Base-by-base conservation (phyloP, 2,888 invertebrate species). In the Graphium colonna region DNA sequence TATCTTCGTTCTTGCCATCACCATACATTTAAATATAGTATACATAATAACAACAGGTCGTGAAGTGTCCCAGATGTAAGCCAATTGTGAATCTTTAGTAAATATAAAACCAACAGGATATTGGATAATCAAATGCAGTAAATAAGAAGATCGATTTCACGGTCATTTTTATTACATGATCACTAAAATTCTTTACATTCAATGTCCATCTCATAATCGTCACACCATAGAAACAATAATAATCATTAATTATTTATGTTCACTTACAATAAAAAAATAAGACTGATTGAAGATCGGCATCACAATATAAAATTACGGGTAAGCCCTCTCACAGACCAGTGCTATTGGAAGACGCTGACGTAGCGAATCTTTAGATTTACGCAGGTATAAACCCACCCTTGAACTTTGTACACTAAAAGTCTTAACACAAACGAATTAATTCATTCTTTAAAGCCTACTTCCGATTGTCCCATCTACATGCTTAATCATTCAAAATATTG, bases 141-240 rank as follows among this genome's bases (percentile, higher is more conserved):
- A 75, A 67, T 68, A 65, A 68, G 56, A 66, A 63, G 51, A 60
- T 54, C 42, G 51, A 33, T 61, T 69, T 71, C 68, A 75, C 71
- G 66, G 76, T 81, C 77, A 82, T 77, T 77, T 87, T 89, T 89
- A 88, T 86, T 88, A 75, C 73, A 79, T 79, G 75, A 79, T 82
- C 77, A 71, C 79, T 82, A 85, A 76, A 63, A 73, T 74, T 78
- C 78, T 73, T 75, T 82, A 88, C 87, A 85, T 71, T 84, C 86
- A 81, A 82, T 71, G 74, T 79, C 82, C 81, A 69, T 79, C 79
- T 76, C 74, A 68, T 69, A 75, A 75, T 77, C 75, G 75, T 82
- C 84, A 84, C 79, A 76, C 81, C 84, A 79, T 79, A 79, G 68
- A 80, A 82, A 82, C 71, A 73, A 71, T 50, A 26, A 40, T 45